A percentile compares a stretch with the other conserved stretches of the same genome.
Evolutionary conservation across 2,797 vertebrate species (phyloP).

Genomic region (Microchirus variegatus): DNA sequence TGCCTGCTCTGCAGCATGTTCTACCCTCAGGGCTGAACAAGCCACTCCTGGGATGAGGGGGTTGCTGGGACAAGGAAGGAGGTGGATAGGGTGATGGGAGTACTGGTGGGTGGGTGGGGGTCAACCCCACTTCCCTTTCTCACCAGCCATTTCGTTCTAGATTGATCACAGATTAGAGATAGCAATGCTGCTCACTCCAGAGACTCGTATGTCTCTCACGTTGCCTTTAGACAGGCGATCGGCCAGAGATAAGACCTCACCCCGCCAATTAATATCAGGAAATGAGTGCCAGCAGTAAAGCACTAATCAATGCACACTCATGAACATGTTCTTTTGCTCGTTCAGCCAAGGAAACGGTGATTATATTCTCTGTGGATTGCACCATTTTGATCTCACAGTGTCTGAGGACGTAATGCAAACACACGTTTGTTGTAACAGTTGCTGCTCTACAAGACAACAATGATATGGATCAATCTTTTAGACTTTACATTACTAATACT

Average conservation of each 20-base stretch:
- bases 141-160: slow-evolving; percentile 78
- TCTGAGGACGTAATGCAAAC: slow-evolving; percentile 1
- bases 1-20: slow-evolving; percentile 91
- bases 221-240: slow-evolving; percentile 52
- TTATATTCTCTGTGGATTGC: slow-evolving; percentile 4
- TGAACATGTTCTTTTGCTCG: slow-evolving; percentile 42
- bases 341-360: slow-evolving; percentile 24
- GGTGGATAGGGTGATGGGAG: slow-evolving; percentile 24
- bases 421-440: background rate
- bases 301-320: slow-evolving; percentile 71
- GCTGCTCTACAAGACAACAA: too few relatives aligned
- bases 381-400: background rate
- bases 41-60: slow-evolving; percentile 66
- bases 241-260: slow-evolving; percentile 63
- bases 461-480: too few relatives aligned
- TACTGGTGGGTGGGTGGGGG: slow-evolving; percentile 44
- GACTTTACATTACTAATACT: too few relatives aligned
- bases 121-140: slow-evolving; percentile 82
- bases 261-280: slow-evolving; percentile 73
- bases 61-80: slow-evolving; percentile 47
- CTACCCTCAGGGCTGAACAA: slow-evolving; percentile 76
- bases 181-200: slow-evolving; percentile 65
- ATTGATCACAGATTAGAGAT: slow-evolving; percentile 85
- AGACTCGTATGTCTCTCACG: slow-evolving; percentile 43
- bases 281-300: slow-evolving; percentile 58